A percentile compares a stretch with the other conserved stretches of the same genome.
phyloP scores from a whole-genome alignment of 2,113 vertebrate species.

The Condylura cristata region DNA sequence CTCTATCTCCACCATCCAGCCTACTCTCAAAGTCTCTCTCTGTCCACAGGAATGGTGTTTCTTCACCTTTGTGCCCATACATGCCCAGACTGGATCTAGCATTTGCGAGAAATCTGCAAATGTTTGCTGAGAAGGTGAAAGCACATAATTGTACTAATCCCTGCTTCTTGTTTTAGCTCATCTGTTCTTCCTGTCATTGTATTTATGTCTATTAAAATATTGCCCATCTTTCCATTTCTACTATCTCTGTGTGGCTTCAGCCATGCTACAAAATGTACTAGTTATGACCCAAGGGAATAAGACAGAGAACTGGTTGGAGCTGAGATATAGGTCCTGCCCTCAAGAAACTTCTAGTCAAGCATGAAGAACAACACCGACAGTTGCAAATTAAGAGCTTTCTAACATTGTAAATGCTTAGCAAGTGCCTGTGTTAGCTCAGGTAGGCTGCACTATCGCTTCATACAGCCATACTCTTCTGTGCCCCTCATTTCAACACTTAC shows the following conservation, averaged over 20 bases:
- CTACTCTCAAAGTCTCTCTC: neutral
- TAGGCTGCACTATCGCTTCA: neutral
- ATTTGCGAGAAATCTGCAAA: neutral
- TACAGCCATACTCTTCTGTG: neutral
- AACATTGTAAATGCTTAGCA: neutral
- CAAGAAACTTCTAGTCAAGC: neutral
- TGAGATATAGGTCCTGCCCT: neutral
- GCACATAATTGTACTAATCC: neutral
- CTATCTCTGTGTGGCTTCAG: neutral
- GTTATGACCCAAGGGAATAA: neutral
- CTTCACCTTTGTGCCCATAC: neutral
- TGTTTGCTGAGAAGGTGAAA: neutral
- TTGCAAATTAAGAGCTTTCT: neutral
- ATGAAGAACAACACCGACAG: neutral
- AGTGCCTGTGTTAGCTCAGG: neutral
- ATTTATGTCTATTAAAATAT: neutral
- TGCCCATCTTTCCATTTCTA: neutral
- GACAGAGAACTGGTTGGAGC: neutral
- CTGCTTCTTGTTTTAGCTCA: neutral
- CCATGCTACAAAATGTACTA: neutral
- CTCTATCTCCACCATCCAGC: too few relatives aligned
- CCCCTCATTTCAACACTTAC: neutral
- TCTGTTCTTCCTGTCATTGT: neutral
- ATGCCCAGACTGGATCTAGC: neutral
- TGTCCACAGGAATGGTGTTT: neutral